Percentiles rank a stretch among this genome's conserved stretches.
Conservation (phyloP, 2,888 invertebrate genomes). For the Tipula lateralis region DNA sequence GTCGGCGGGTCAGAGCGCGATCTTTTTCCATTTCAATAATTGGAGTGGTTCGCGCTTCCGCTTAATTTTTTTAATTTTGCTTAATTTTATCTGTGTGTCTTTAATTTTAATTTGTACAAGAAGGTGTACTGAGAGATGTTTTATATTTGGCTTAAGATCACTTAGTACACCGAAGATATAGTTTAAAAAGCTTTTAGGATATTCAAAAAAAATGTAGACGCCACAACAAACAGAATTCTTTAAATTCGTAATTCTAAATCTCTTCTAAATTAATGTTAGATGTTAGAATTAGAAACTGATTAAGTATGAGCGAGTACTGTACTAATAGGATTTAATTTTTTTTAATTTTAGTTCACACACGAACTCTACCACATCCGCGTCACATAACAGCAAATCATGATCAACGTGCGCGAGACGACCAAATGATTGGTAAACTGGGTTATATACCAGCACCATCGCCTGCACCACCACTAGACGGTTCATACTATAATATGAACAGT, state of each 20-base stretch:
- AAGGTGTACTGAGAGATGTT: background rate
- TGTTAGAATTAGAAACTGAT: background rate
- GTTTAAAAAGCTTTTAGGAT: background rate
- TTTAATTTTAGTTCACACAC: conserved; percentile 44
- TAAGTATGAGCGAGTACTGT: background rate
- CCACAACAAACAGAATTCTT: background rate
- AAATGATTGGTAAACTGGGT: conserved; percentile 49
- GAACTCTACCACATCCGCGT: conserved; percentile 49
- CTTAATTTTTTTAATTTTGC: background rate
- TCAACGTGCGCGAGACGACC: conserved; percentile 48
- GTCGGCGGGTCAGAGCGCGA: background rate
- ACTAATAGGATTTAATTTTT: background rate
- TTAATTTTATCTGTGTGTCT: background rate
- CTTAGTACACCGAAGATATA: background rate
- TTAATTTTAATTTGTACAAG: background rate
- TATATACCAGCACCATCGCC: conserved; percentile 58
- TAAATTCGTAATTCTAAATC: background rate
- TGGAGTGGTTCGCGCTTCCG: background rate
- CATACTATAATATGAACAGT: conserved; percentile 74
- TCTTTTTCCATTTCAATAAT: background rate
- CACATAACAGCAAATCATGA: conserved; percentile 45
- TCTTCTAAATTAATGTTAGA: background rate
- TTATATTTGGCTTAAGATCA: background rate
- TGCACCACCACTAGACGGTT: conserved; percentile 70
- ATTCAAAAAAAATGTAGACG: background rate